Base-by-base conservation (phyloP, 2,113 vertebrate genomes). In the Megaceryle maxima region DNA sequence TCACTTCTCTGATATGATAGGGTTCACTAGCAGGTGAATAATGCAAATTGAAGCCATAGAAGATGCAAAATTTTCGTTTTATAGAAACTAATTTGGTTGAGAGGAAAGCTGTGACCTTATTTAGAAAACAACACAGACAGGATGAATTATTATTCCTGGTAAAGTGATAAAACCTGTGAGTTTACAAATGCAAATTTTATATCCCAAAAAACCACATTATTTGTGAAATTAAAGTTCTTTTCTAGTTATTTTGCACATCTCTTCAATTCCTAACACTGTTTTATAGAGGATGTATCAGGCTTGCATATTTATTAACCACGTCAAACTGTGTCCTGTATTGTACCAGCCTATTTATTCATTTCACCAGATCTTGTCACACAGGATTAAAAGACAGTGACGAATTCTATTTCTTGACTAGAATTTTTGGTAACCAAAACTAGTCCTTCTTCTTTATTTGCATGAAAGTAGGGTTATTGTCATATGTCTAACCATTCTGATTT, bases 1-100 rank as follows among this genome's bases (percentile, higher is more conserved):
- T 91, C 31, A 15, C 9, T 76, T 75, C 83, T 87, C 57, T 95
- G 33, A 76, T 48, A 68, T 44, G 66, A 68, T 10, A 73, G 18
- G 18, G 78, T 85, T 94, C 81, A 76, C 78, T 64, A 79, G 60
- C 57, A 79, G 69, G 77, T 96, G 74, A 92, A 91, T n/a, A 88
- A 82, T 76, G 17, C 35, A 92, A 68, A 7, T 3, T 67, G 26
- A 94, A 89, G 26, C 39, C 28, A 51, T 66, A 48, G 82, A 83
- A 94, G 13, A 74, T n/a, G 35, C 18, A 69, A 48, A 82, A 28
- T 79, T 85, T 82, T 91, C 4, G 50, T 75, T 94, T 76, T 64
- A 66, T 83, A 83, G 73, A 60, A 89, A 79, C 19, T 62, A 73
- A 66, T 79, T 76, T 92, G 67, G 13, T 77, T 84, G 62, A 81